phyloP scores from a whole-genome alignment of 92 coral and sea anemone genomes.

The Desmophyllum pertusum region DNA sequence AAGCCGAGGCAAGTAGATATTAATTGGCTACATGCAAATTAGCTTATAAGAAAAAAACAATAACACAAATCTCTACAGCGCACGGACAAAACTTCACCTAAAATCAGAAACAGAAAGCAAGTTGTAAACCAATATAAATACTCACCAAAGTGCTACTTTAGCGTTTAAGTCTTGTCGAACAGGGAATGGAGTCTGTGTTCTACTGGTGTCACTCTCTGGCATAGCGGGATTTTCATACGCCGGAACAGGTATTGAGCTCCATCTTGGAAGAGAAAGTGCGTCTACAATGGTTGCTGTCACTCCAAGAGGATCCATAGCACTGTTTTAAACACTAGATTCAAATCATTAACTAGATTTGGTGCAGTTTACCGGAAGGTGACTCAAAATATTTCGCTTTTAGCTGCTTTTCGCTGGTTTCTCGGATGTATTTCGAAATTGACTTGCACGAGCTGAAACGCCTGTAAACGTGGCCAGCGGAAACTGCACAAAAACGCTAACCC shows the following conservation, averaged over 20 bases:
- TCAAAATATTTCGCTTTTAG: background rate
- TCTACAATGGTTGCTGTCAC: conserved; percentile 79
- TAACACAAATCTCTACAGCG: background rate
- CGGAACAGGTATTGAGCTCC: conserved; percentile 81
- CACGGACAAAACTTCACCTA: background rate
- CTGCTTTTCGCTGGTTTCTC: background rate
- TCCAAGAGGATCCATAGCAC: conserved; percentile 93
- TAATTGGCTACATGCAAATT: background rate
- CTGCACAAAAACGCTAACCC: too few relatives aligned
- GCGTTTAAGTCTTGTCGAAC: conserved; percentile 78
- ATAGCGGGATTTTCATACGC: conserved; percentile 34
- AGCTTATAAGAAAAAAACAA: background rate
- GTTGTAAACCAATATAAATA: background rate
- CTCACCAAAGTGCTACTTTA: conserved; percentile 91
- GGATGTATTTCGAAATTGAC: background rate
- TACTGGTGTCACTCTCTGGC: conserved; percentile 22
- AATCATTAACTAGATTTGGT: background rate
- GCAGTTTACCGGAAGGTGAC: background rate
- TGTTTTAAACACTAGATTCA: background rate
- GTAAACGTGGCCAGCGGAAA: conserved; percentile 1
- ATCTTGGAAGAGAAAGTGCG: conserved; percentile 79
- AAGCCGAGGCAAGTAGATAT: background rate
- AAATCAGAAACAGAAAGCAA: background rate
- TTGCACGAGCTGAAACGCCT: background rate
- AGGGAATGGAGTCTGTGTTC: conserved; percentile 78